phyloP scores from a whole-genome alignment of 2,113 vertebrate genomes.

The Oryzias melastigma region DNA sequence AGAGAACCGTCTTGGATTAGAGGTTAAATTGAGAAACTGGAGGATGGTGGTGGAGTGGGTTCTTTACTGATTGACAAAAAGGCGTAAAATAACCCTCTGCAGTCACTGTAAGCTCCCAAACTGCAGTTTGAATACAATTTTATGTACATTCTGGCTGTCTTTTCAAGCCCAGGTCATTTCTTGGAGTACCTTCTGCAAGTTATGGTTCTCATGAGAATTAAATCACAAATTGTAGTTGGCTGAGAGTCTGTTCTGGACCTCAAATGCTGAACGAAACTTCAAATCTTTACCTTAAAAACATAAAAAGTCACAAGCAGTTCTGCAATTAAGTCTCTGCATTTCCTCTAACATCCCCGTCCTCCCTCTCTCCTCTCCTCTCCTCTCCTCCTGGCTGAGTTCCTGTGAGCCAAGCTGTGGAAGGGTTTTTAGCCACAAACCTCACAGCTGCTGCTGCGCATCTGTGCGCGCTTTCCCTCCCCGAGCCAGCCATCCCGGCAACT shows the following conservation, averaged over 20 bases:
- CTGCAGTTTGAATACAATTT: neutral
- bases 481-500: conserved; percentile 40
- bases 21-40: conserved; percentile 31
- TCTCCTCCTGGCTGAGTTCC: conserved; percentile 22
- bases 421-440: conserved; percentile 55
- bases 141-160: too few species aligned
- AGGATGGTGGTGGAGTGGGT: conserved; percentile 18
- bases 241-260: too few species aligned
- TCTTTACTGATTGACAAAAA: conserved; percentile 30
- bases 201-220: too few species aligned
- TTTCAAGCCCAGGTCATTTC: too few species aligned
- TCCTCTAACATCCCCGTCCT: conserved; percentile 26
- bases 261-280: too few species aligned
- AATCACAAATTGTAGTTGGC: too few species aligned
- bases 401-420: conserved; percentile 35
- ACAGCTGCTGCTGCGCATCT: conserved; percentile 52
- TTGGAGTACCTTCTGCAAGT: too few species aligned
- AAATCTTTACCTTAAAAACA: too few species aligned
- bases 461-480: conserved; percentile 30
- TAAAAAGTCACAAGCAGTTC: neutral
- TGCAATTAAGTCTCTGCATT: conserved; percentile 15
- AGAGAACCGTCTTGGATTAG: conserved; percentile 42
- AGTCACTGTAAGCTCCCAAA: neutral
- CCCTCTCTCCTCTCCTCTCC: conserved; percentile 14
- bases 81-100: conserved; percentile 7